These are phyloP conservation scores for Lacerta bilineata DNA, from an alignment of 2,797 vertebrate genomes.

Conservation along the genomic window DNA sequence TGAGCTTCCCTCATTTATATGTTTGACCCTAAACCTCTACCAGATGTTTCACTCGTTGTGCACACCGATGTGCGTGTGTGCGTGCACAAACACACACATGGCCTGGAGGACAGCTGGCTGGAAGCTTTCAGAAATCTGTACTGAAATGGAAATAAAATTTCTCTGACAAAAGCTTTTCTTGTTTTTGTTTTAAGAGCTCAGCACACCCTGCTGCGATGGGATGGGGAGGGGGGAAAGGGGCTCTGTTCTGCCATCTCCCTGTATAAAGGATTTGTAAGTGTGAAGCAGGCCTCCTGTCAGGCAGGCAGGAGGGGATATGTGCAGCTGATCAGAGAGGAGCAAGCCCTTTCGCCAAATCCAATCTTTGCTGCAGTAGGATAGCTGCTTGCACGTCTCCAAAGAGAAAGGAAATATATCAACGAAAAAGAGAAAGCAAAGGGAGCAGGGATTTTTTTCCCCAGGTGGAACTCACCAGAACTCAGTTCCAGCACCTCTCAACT, in stretches of 20 bases:
- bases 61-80: neutral
- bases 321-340: no score
- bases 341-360: no score
- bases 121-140: constrained; percentile 63
- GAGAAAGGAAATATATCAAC: no score
- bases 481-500: no score
- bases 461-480: no score
- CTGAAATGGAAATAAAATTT: constrained; percentile 64
- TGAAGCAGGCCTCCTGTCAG: neutral
- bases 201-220: rapidly evolving
- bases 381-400: no score
- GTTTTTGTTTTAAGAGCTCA: constrained; percentile 42
- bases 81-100: constrained; percentile 60
- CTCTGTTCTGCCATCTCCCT: neutral
- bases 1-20: constrained; percentile 77
- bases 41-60: constrained; percentile 79
- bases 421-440: no score
- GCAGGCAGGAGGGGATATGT: no score
- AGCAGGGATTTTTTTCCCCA: no score
- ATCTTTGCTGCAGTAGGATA: no score
- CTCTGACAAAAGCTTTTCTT: constrained; percentile 32
- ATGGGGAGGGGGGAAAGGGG: neutral
- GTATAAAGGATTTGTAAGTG: neutral
- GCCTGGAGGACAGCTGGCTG: constrained; percentile 59
- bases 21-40: constrained; percentile 83